Base-by-base conservation (phyloP, 2,797 vertebrate genomes). In the Lacerta bilineata region DNA sequence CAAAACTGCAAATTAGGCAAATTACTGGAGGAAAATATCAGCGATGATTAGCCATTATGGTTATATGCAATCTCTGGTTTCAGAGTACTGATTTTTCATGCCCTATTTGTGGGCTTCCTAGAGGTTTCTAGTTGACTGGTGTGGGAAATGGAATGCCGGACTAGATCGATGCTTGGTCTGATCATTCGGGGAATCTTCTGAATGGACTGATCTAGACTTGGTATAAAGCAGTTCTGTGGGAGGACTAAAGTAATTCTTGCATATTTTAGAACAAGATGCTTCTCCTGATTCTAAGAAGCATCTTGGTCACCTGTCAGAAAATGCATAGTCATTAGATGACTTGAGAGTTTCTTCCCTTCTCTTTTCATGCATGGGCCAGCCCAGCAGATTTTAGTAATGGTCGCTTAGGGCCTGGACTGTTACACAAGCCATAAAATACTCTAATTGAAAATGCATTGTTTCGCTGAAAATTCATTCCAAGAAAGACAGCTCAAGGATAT, bases 401-500 rank as follows among this genome's bases (percentile, higher is more conserved):
- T 3, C 55, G 90, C 75, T 69, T 18, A 5, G 39, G 8, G 0
- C 33, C 50, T 87, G 29, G 43, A 72, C 76, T 66, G 68, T 18
- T 82, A 46, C 74, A 41, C 29, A 36, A 50, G 29, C 61, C 17
- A 41, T 88, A 43, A 83, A 33, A 75, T 72, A 33, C 68, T 5
- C 55, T 8, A 25, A 68, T 36, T 50, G 84, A 36, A 85, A 89
- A 75, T 46, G n/a, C 87, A 82, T 85, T 43, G 11, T 88, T 29
- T n/a, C 61, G 33, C 39, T 61, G 76, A 68, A 86, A 78, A 91
- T 3, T 69, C 5, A 27, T 43, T 85, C 33, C 72, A 61, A 89
- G 2, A 41, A 55, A 68, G 85, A 46, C 50, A 66, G 66, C 23
- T 64, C n/a, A 23, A 13, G 39, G 66, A 43, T 77, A 84, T n/a